Percentiles rank a stretch among this genome's conserved stretches.
Evolutionary conservation across 1,140 invertebrate species (phyloP).

Genomic region (Popillia japonica): DNA sequence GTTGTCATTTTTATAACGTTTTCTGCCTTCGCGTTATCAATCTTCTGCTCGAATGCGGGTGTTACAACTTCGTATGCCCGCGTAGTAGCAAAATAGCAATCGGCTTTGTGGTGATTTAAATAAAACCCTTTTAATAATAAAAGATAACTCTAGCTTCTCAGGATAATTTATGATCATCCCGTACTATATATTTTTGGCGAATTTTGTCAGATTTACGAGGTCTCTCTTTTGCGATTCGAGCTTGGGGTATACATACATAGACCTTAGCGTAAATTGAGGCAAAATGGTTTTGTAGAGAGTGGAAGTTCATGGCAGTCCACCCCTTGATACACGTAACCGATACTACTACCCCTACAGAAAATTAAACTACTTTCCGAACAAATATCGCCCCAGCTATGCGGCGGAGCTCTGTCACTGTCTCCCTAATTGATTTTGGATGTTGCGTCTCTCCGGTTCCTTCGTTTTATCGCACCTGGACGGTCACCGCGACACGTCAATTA

Average conservation of each 20-base stretch:
- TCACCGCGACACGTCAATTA: slow-evolving; percentile 3
- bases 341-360: not conserved
- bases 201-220: slow-evolving; percentile 34
- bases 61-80: not conserved
- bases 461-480: slow-evolving; percentile 13
- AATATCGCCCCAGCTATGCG: not conserved
- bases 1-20: not conserved
- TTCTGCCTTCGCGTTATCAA: not conserved
- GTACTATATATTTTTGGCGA: slow-evolving; percentile 13
- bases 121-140: slow-evolving; percentile 36
- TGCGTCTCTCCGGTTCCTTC: not conserved
- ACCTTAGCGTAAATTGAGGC: not conserved
- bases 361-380: slow-evolving; percentile 18
- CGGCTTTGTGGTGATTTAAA: slow-evolving; percentile 20
- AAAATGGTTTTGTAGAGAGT: not conserved
- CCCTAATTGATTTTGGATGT: slow-evolving; percentile 18
- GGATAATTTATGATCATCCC: slow-evolving; percentile 33
- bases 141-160: slow-evolving; percentile 20
- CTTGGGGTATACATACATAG: not conserved
- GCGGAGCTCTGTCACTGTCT: not conserved
- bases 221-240: not conserved
- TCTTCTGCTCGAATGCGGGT: not conserved
- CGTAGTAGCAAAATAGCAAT: slow-evolving; percentile 2
- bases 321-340: not conserved
- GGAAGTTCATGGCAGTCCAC: not conserved